Conservation (phyloP, 2,797 vertebrate genomes). For the Eurystomus glaucurus region DNA sequence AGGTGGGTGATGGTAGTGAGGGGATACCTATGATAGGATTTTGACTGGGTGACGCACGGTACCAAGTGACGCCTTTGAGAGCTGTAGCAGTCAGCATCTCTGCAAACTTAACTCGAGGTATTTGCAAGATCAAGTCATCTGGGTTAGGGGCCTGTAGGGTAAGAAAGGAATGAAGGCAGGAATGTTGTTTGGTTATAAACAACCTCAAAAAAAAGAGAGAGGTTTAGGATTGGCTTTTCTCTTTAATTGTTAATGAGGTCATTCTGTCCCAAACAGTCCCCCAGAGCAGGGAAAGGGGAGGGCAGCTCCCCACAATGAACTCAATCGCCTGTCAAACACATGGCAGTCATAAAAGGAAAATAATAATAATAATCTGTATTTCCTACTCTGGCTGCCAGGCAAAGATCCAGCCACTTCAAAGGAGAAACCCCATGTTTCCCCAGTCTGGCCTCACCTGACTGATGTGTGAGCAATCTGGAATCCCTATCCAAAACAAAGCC, state of each 20-base stretch:
- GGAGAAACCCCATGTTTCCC: slow-evolving; percentile 37
- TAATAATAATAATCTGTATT: slow-evolving; percentile 73
- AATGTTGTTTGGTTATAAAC: slow-evolving; percentile 55
- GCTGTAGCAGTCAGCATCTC: background rate
- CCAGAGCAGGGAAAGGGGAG: slow-evolving; percentile 17
- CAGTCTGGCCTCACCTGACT: slow-evolving; percentile 78
- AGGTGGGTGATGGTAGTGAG: background rate
- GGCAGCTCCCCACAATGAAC: slow-evolving; percentile 56
- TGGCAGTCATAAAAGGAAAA: slow-evolving; percentile 79
- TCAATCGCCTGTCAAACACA: slow-evolving; percentile 72
- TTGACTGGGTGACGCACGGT: background rate
- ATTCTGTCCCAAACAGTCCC: slow-evolving; percentile 38
- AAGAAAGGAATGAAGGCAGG: slow-evolving; percentile 39
- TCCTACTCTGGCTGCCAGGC: slow-evolving; percentile 76
- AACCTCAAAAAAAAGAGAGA: background rate
- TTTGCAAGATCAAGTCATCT: slow-evolving; percentile 43
- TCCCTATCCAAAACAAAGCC: slow-evolving; percentile 62
- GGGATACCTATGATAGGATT: background rate
- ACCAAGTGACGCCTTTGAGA: background rate
- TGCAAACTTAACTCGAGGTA: background rate
- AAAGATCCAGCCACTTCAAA: slow-evolving; percentile 83
- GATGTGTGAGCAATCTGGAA: slow-evolving; percentile 79
- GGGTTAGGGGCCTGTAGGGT: background rate
- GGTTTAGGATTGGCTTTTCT: slow-evolving; percentile 37
- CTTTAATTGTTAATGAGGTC: slow-evolving; percentile 59